These are phyloP conservation scores for Aethes cnicana DNA, from an alignment of 2,888 invertebrate species.

Conservation along the genomic window DNA sequence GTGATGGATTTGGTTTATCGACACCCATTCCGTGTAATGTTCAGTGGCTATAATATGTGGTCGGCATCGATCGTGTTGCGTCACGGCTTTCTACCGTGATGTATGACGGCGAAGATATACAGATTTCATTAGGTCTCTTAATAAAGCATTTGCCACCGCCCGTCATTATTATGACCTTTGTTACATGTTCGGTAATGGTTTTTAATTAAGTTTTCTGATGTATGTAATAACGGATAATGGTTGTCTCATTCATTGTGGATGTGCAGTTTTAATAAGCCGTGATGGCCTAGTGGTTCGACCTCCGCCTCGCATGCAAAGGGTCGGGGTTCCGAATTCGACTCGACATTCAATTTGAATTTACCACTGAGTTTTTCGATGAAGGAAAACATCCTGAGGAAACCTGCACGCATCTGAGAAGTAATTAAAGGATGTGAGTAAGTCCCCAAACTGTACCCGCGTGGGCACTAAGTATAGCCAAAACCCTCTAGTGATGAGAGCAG, in stretches of 20 bases:
- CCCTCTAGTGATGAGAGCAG: too few species aligned
- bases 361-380: too few species aligned
- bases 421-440: too few species aligned
- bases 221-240: constrained; percentile 10
- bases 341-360: too few species aligned
- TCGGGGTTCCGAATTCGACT: too few species aligned
- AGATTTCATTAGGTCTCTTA: constrained; percentile 53
- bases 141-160: constrained; percentile 29
- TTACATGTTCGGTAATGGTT: constrained; percentile 24
- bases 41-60: constrained; percentile 41
- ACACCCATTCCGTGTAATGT: constrained; percentile 36
- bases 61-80: constrained; percentile 51
- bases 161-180: constrained; percentile 23
- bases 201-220: constrained; percentile 16
- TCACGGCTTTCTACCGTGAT: constrained; percentile 60
- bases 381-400: too few species aligned
- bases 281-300: too few species aligned
- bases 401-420: too few species aligned
- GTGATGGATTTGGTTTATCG: constrained; percentile 28
- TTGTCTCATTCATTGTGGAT: constrained; percentile 3
- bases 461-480: too few species aligned
- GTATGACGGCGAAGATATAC: constrained; percentile 51
- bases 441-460: too few species aligned
- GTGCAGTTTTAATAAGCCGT: too few species aligned
- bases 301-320: too few species aligned